Conservation (phyloP, 2,888 invertebrate genomes). For the Morpho helenor region DNA sequence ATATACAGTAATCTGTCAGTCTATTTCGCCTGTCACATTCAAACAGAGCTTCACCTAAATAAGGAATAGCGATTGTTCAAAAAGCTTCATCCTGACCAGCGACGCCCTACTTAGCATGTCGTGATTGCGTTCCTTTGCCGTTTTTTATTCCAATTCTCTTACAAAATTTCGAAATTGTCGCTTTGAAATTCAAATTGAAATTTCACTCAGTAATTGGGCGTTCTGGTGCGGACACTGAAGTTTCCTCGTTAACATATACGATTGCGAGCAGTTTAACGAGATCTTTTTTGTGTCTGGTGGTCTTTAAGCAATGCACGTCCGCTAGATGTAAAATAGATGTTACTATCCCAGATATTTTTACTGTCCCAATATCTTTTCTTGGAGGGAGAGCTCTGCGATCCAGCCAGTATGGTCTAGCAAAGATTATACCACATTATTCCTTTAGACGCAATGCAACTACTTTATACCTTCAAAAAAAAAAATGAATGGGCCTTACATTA, state of each 20-base stretch:
- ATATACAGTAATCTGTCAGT: neutral
- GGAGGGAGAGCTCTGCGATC: too few relatives aligned
- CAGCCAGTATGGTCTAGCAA: too few relatives aligned
- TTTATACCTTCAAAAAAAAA: too few relatives aligned
- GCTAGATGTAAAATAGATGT: too few relatives aligned
- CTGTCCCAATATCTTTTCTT: too few relatives aligned
- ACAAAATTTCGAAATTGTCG: slow-evolving; percentile 13
- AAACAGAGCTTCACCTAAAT: slow-evolving; percentile 4
- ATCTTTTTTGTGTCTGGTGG: too few relatives aligned
- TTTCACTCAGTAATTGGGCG: slow-evolving; percentile 10
- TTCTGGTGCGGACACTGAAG: slow-evolving; percentile 1
- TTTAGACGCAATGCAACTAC: too few relatives aligned
- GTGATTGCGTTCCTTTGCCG: slow-evolving; percentile 10
- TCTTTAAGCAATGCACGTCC: too few relatives aligned
- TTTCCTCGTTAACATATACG: slow-evolving; percentile 5
- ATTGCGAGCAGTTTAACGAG: neutral
- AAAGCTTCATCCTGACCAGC: slow-evolving; percentile 5
- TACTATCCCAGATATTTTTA: too few relatives aligned
- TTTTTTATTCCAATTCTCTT: slow-evolving; percentile 11
- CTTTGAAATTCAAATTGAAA: slow-evolving; percentile 15
- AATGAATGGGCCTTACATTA: too few relatives aligned
- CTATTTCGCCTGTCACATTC: neutral
- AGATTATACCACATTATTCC: too few relatives aligned
- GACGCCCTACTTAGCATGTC: slow-evolving; percentile 11
- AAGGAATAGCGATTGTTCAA: slow-evolving; percentile 10